Percentiles rank a stretch among this genome's conserved stretches.
These are phyloP conservation scores for Agriopis aurantiaria DNA, from an alignment of 2,888 invertebrate species.

Conservation along the genomic window DNA sequence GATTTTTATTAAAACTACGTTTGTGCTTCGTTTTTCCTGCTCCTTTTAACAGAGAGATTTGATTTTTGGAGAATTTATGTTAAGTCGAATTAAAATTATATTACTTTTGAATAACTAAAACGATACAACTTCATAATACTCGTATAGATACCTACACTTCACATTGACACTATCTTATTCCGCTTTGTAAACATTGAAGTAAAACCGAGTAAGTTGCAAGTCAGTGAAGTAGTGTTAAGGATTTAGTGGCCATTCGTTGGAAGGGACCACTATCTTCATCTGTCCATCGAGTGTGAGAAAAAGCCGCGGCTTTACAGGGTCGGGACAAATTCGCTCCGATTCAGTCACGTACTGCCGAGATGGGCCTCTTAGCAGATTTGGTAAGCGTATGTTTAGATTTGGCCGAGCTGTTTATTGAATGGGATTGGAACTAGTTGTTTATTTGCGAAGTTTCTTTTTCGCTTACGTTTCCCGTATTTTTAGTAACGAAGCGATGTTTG, in stretches of 20 bases:
- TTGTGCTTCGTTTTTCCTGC: slow-evolving; percentile 37
- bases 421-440: slow-evolving; percentile 59
- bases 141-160: neutral
- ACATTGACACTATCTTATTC: slow-evolving; percentile 13
- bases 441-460: slow-evolving; percentile 41
- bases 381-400: slow-evolving; percentile 78
- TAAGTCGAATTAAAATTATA: neutral
- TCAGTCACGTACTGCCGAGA: slow-evolving; percentile 80
- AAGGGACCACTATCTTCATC: slow-evolving; percentile 81
- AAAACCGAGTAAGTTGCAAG: slow-evolving; percentile 60
- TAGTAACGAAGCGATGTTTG: slow-evolving; percentile 7
- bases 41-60: slow-evolving; percentile 34
- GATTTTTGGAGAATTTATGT: slow-evolving; percentile 24
- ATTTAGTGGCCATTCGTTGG: slow-evolving; percentile 75
- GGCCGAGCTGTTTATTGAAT: slow-evolving; percentile 74
- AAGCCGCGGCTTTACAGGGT: slow-evolving; percentile 74
- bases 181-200: slow-evolving; percentile 50
- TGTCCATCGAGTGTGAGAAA: slow-evolving; percentile 80
- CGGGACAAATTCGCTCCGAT: slow-evolving; percentile 82
- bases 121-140: neutral
- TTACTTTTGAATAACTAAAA: neutral
- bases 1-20: slow-evolving; percentile 59
- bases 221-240: slow-evolving; percentile 76
- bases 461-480: slow-evolving; percentile 26
- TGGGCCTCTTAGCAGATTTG: slow-evolving; percentile 80